Evolutionary conservation across 2,797 vertebrate species (phyloP), one percentile per base, ranked within the genome.

Genomic region (Melanotaenia parkinsoni): DNA sequence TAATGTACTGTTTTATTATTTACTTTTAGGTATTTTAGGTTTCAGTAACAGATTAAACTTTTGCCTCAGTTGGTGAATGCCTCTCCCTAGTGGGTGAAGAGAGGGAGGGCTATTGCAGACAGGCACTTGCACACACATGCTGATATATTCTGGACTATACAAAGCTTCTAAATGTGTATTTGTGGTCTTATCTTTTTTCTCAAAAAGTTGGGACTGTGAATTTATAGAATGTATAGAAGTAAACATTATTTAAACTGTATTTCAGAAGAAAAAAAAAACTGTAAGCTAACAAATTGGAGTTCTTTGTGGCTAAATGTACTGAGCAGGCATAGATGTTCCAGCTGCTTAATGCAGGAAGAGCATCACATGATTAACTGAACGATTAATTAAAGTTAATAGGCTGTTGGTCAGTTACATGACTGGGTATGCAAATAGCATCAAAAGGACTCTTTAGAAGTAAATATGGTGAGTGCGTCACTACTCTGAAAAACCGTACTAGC

Each of bases 61-160:
- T 45, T 6, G 61, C 43, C 59, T 63, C 57, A 33, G 67, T 58
- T 70, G 50, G 30, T 54, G n/a, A 38, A 26, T 82, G 64, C 59
- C 24, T 70, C 79, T n/a, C 78, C 66, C 78, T 85, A 63, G 70
- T 76, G 74, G 82, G 37, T 5, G 16, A 16, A 76, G 16, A 58
- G 16, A 69, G 56, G 58, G 11, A 83, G 11, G 47, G n/a, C 66
- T 56, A 28, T 7, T 53, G 7, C 12, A 63, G 20, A n/a, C 38
- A 10, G 30, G 12, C 24, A 54, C 24, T 26, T 54, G 4, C 16
- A 12, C 3, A 14, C 24, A 14, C 51, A 28, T 28, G 13, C 24
- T 13, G 1, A 14, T 14, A 54, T 24, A 12, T 11, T 12, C 22
- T 43, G 22, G 10, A 24, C n/a, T 11, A 26, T 12, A 54, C 11